These are phyloP conservation scores for Peucedramus taeniatus DNA, from an alignment of 2,113 vertebrate genomes.

Conservation along the genomic window DNA sequence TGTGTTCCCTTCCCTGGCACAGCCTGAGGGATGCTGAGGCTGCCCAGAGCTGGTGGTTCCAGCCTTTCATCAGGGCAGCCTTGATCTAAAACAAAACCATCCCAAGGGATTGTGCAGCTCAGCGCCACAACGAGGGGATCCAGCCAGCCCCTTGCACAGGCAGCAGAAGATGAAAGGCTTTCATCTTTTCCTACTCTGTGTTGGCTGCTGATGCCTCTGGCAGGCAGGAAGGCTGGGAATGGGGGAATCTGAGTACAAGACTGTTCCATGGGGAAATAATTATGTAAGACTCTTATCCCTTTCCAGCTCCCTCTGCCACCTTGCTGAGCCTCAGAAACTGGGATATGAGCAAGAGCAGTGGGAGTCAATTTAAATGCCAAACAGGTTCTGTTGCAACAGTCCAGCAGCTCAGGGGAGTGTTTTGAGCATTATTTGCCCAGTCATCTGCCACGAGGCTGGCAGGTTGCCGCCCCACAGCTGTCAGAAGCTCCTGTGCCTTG, in stretches of 20 bases:
- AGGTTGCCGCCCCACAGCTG: rapidly evolving
- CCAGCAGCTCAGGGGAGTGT: background rate
- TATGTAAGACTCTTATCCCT: background rate
- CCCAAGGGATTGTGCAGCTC: background rate
- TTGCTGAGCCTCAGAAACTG: background rate
- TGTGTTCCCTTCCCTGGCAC: background rate
- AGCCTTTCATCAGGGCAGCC: background rate
- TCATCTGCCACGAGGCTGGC: background rate
- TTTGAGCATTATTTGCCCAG: background rate
- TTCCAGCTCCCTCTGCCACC: background rate
- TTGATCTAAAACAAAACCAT: background rate
- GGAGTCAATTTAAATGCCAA: background rate
- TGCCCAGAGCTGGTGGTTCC: background rate
- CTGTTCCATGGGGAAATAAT: background rate
- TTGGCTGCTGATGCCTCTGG: background rate
- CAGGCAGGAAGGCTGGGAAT: background rate
- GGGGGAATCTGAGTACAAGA: background rate
- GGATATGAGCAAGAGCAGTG: background rate
- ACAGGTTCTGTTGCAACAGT: background rate
- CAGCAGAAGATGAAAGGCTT: background rate
- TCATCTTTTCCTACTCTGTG: background rate
- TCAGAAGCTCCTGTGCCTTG: background rate
- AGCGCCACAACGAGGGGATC: rapidly evolving
- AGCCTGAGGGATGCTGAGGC: background rate
- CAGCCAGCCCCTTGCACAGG: background rate